These are phyloP conservation scores for Isotomurus palustris DNA, from an alignment of 2,888 invertebrate genomes.

Conservation along the genomic window DNA sequence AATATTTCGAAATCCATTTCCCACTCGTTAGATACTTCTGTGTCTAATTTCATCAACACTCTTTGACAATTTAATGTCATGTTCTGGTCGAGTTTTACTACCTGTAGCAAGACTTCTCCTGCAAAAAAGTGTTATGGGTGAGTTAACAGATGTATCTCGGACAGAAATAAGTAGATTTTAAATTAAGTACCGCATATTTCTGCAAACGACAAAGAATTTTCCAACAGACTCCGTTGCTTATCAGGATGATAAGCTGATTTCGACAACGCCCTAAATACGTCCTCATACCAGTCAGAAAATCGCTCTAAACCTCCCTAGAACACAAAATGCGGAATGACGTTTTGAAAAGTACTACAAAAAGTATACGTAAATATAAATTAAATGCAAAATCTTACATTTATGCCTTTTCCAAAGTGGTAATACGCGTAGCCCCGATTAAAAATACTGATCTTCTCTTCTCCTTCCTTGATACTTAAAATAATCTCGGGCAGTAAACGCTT, in stretches of 20 bases:
- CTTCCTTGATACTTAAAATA: slow-evolving; percentile 42
- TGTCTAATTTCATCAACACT: slow-evolving; percentile 21
- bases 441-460: slow-evolving; percentile 41
- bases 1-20: slow-evolving; percentile 34
- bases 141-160: neutral
- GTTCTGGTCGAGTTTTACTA: slow-evolving; percentile 60
- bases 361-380: neutral
- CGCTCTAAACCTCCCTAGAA: slow-evolving; percentile 38
- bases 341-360: slow-evolving; percentile 3
- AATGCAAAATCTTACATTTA: slow-evolving; percentile 32
- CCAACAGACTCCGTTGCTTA: slow-evolving; percentile 37
- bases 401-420: slow-evolving; percentile 41
- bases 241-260: slow-evolving; percentile 36
- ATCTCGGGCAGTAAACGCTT: slow-evolving; percentile 42
- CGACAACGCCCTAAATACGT: slow-evolving; percentile 37
- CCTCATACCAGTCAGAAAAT: slow-evolving; percentile 43
- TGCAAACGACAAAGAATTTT: slow-evolving; percentile 41
- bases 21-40: slow-evolving; percentile 18
- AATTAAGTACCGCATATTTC: slow-evolving; percentile 43
- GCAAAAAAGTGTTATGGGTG: slow-evolving; percentile 7
- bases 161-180: neutral
- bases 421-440: slow-evolving; percentile 44
- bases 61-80: slow-evolving; percentile 37
- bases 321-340: slow-evolving; percentile 3
- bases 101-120: slow-evolving; percentile 63